These are phyloP conservation scores for Campylomormyrus tamandua DNA, from an alignment of 2,113 vertebrate species.

Conservation along the genomic window DNA sequence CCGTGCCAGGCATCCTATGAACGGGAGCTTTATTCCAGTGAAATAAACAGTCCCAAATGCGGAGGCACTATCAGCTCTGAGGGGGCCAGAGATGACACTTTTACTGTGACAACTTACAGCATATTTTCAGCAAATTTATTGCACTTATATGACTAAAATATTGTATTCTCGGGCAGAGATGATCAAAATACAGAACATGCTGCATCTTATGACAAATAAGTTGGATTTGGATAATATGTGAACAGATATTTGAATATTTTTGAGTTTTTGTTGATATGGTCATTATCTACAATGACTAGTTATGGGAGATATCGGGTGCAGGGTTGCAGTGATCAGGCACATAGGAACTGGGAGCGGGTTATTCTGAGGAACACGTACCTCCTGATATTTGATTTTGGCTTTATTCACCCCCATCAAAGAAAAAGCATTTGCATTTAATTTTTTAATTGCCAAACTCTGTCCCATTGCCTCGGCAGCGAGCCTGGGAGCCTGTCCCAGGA, in stretches of 20 bases:
- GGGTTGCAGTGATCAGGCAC: not conserved
- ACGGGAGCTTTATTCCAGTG: not conserved
- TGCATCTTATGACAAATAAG: not conserved
- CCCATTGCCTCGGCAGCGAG: not conserved
- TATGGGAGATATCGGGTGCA: not conserved
- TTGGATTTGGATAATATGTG: not conserved
- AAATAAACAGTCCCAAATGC: not conserved
- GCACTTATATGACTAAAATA: not conserved
- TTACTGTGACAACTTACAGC: not conserved
- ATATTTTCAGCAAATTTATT: not conserved
- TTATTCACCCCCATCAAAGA: not conserved
- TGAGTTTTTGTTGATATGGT: not conserved
- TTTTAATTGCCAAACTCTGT: not conserved
- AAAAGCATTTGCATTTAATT: not conserved
- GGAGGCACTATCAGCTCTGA: conserved; percentile 1
- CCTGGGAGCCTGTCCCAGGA: not conserved
- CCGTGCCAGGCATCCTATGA: conserved; percentile 7
- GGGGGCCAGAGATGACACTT: not conserved
- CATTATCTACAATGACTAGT: not conserved
- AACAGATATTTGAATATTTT: not conserved
- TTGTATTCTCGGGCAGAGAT: not conserved
- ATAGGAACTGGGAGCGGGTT: not conserved
- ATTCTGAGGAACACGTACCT: not conserved
- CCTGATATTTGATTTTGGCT: not conserved
- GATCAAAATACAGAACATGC: not conserved